Evolutionary conservation across 2,888 invertebrate genomes (phyloP).

Genomic region (Cabera pusaria): DNA sequence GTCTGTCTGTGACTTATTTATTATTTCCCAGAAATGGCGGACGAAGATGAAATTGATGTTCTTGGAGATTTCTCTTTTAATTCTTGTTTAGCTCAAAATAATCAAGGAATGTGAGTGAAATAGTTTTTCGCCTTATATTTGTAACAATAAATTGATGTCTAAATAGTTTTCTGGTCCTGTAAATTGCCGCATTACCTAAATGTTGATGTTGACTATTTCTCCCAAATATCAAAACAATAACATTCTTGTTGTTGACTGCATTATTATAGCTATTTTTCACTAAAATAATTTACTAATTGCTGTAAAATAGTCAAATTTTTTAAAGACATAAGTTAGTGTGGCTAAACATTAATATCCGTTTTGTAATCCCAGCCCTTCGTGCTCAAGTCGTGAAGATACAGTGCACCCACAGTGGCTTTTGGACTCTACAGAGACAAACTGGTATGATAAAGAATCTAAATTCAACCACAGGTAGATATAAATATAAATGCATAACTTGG

Average conservation of each 20-base stretch:
- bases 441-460: conserved; percentile 79
- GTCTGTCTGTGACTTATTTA: too few species aligned
- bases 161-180: too few species aligned
- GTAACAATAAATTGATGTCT: neutral
- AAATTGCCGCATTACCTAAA: too few species aligned
- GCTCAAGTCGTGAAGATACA: conserved; percentile 84
- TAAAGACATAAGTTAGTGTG: too few species aligned
- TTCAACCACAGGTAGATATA: conserved; percentile 49
- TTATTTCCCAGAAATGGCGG: conserved; percentile 83
- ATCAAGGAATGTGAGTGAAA: conserved; percentile 82
- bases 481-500: too few species aligned
- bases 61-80: conserved; percentile 88
- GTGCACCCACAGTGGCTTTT: conserved; percentile 86
- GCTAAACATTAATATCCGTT: too few species aligned
- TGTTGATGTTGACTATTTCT: conserved; percentile 37
- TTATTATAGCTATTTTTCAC: too few species aligned
- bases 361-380: conserved; percentile 69
- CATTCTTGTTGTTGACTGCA: too few species aligned
- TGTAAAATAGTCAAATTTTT: too few species aligned
- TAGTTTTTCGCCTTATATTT: neutral
- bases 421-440: conserved; percentile 84
- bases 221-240: conserved; percentile 37
- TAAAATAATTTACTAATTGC: too few species aligned
- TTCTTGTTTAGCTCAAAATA: conserved; percentile 84
- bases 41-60: conserved; percentile 89